Conservation (phyloP, 2,797 vertebrate species). For the Threskiornis aethiopicus region DNA sequence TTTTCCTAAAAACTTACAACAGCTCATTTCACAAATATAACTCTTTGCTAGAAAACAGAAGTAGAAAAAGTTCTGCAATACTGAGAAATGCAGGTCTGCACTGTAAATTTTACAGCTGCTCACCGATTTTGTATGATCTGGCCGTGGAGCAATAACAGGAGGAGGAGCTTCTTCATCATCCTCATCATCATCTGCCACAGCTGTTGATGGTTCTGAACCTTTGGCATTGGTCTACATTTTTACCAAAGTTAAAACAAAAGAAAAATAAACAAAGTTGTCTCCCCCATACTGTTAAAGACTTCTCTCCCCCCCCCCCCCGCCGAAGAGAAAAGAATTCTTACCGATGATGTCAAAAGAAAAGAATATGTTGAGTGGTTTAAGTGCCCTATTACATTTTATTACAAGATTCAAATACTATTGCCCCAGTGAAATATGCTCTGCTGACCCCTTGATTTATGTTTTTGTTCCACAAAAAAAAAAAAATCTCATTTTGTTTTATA, state of each 20-base stretch:
- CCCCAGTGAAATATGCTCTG: not conserved
- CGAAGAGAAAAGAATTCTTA: not conserved
- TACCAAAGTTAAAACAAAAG: not conserved
- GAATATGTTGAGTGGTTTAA: not conserved
- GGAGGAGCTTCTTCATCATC: constrained; percentile 91
- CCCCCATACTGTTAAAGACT: not conserved
- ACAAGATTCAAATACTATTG: not conserved
- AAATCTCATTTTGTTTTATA: not conserved
- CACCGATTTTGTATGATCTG: constrained; percentile 96
- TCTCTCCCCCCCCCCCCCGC: accelerated
- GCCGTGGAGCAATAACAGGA: constrained; percentile 91
- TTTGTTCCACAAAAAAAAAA: not conserved
- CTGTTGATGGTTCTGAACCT: constrained; percentile 83
- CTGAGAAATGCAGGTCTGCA: not conserved
- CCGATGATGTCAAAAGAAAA: not conserved
- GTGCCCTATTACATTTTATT: not conserved
- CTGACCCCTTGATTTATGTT: not conserved
- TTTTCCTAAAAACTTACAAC: not conserved
- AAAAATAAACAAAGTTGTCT: not conserved
- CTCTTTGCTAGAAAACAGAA: not conserved
- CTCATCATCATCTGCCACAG: constrained; percentile 86
- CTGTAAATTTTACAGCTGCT: constrained; percentile 42
- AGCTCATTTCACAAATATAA: not conserved
- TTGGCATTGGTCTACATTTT: constrained; percentile 85
- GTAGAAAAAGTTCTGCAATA: not conserved